A percentile compares a stretch with the other conserved stretches of the same genome.
phyloP scores from a whole-genome alignment of 2,888 invertebrate species.

The Pandemis cinnamomeana region DNA sequence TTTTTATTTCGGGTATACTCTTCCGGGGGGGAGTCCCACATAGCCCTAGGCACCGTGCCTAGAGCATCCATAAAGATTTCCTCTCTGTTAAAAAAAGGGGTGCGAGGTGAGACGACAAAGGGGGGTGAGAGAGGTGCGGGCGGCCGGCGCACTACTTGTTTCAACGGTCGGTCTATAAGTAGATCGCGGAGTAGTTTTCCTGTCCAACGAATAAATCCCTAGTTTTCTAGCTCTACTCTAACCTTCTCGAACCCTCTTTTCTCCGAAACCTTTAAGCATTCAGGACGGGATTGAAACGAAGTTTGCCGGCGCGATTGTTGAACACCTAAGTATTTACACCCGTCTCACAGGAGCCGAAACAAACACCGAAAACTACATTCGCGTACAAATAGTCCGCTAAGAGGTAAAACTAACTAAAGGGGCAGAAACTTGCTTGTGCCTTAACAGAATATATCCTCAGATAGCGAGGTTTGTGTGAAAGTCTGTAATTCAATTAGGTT shows the following conservation, averaged over 20 bases:
- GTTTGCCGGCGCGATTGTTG: neutral
- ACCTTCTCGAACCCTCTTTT: neutral
- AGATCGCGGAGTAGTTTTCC: no score
- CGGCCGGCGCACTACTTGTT: no score
- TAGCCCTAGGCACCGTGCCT: no score
- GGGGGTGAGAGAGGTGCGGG: no score
- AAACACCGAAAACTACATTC: constrained; percentile 3
- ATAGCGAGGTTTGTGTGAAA: neutral
- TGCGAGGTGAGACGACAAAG: no score
- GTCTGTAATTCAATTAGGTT: neutral
- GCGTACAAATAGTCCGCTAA: constrained; percentile 11
- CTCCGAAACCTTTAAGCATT: neutral
- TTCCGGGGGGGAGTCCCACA: no score
- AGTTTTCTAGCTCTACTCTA: no score
- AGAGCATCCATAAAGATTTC: no score
- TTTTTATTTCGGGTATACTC: no score
- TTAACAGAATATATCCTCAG: constrained; percentile 2
- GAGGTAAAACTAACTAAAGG: neutral
- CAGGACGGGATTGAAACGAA: neutral
- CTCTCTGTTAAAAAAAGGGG: no score
- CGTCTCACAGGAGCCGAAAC: constrained; percentile 1
- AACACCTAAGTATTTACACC: neutral
- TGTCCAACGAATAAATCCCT: no score
- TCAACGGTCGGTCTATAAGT: no score
- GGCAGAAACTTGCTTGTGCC: neutral